These are phyloP conservation scores for Zosterops lateralis DNA, from an alignment of 2,113 vertebrate genomes.

Conservation along the genomic window DNA sequence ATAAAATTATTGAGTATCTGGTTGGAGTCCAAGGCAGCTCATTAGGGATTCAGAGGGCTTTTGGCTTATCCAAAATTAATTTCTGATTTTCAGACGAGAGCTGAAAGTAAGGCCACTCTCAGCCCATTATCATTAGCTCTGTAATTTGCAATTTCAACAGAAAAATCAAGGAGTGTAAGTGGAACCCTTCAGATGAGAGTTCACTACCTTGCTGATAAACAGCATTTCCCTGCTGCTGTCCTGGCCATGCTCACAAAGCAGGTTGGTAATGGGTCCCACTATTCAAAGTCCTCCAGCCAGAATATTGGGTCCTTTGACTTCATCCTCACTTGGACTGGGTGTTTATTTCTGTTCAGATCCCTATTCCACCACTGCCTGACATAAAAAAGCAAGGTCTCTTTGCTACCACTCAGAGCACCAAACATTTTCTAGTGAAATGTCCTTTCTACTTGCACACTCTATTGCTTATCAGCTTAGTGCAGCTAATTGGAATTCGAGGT, in stretches of 20 bases:
- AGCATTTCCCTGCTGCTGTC: neutral
- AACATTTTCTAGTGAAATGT: neutral
- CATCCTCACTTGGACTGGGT: neutral
- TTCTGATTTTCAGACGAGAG: neutral
- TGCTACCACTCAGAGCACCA: neutral
- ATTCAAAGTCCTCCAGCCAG: neutral
- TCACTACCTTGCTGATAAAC: neutral
- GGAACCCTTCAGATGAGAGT: neutral
- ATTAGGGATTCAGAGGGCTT: neutral
- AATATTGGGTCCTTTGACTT: neutral
- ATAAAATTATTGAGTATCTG: neutral
- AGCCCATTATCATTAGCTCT: neutral
- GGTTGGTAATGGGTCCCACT: neutral
- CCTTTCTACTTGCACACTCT: neutral
- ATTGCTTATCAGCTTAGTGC: neutral
- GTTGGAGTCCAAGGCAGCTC: neutral
- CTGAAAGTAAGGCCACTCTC: neutral
- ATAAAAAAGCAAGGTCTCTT: neutral
- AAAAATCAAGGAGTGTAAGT: neutral
- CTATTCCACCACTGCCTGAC: neutral
- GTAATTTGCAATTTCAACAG: neutral
- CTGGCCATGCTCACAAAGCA: neutral
- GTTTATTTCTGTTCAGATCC: neutral
- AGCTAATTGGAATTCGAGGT: constrained; percentile 41
- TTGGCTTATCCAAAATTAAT: neutral